Conservation (phyloP, 1,140 invertebrate genomes). For the Bombus terrestris region DNA sequence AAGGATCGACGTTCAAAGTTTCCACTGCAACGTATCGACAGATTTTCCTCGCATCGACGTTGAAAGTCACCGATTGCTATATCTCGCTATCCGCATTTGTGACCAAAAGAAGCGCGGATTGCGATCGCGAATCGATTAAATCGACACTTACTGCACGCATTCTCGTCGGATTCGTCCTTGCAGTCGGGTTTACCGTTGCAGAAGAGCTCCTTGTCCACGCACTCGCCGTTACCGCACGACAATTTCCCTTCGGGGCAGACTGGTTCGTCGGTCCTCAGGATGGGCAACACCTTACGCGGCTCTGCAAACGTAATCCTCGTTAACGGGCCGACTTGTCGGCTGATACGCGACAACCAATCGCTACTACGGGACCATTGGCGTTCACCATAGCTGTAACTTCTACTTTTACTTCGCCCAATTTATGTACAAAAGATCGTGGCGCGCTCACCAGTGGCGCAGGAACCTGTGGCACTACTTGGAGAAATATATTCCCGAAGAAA, state of each 20-base stretch:
- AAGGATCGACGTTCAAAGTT: background rate
- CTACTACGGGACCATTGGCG: conserved; percentile 14
- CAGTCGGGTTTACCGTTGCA: conserved; percentile 96
- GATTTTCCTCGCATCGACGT: background rate
- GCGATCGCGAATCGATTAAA: background rate
- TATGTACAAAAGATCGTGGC: conserved; percentile 31
- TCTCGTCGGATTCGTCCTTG: conserved; percentile 97
- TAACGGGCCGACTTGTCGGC: conserved; percentile 43
- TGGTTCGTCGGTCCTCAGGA: conserved; percentile 95
- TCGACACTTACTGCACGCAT: conserved; percentile 93
- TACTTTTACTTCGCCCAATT: conserved; percentile 48
- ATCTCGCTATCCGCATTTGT: too few relatives aligned
- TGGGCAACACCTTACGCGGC: conserved; percentile 93
- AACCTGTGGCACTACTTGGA: conserved; percentile 18
- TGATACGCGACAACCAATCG: conserved; percentile 8
- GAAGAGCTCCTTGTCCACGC: conserved; percentile 94
- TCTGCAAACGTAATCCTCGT: conserved; percentile 85
- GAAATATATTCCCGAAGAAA: background rate
- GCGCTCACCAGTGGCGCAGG: conserved; percentile 36
- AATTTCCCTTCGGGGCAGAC: conserved; percentile 94
- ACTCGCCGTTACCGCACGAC: conserved; percentile 94
- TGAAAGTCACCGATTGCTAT: background rate
- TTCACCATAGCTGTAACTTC: conserved; percentile 18
- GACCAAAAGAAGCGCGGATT: background rate
- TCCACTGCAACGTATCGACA: too few relatives aligned